Percentiles rank a stretch among this genome's conserved stretches.
These are phyloP conservation scores for Propsilocerus akamusi DNA, from an alignment of 1,140 invertebrate species.

Conservation along the genomic window DNA sequence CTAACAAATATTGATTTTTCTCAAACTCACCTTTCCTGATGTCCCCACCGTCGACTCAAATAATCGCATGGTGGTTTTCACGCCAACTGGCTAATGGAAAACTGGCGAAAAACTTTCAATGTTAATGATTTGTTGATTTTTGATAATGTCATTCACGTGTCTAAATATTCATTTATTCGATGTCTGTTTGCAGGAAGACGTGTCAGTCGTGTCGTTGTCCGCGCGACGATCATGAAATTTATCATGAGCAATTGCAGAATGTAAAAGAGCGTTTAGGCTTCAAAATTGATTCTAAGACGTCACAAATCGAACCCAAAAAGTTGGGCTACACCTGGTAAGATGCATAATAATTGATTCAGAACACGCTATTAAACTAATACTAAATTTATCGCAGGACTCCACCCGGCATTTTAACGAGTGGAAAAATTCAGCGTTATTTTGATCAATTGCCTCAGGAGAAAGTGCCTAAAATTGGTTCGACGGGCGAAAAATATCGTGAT, in stretches of 20 bases:
- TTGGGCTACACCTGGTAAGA: slow-evolving; percentile 54
- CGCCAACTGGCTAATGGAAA: too few species aligned
- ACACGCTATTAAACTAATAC: too few species aligned
- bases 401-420: not conserved
- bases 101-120: too few species aligned
- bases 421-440: slow-evolving; percentile 41
- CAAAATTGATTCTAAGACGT: slow-evolving; percentile 25
- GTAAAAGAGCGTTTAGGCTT: slow-evolving; percentile 63
- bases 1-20: too few species aligned
- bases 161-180: too few species aligned
- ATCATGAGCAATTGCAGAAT: slow-evolving; percentile 71
- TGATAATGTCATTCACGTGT: too few species aligned
- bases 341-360: slow-evolving; percentile 30
- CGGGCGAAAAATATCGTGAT: slow-evolving; percentile 60
- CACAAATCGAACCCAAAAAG: slow-evolving; percentile 32
- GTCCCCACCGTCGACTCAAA: too few species aligned
- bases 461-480: slow-evolving; percentile 52
- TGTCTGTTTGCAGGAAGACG: slow-evolving; percentile 43
- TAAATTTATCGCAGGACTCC: not conserved
- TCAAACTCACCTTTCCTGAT: too few species aligned
- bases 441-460: slow-evolving; percentile 53
- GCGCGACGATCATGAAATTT: slow-evolving; percentile 65
- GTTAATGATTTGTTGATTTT: too few species aligned
- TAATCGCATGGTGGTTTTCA: too few species aligned
- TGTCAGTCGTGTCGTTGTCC: slow-evolving; percentile 80